Conservation (phyloP, 2,797 vertebrate species). For the Sebastes diaconus region DNA sequence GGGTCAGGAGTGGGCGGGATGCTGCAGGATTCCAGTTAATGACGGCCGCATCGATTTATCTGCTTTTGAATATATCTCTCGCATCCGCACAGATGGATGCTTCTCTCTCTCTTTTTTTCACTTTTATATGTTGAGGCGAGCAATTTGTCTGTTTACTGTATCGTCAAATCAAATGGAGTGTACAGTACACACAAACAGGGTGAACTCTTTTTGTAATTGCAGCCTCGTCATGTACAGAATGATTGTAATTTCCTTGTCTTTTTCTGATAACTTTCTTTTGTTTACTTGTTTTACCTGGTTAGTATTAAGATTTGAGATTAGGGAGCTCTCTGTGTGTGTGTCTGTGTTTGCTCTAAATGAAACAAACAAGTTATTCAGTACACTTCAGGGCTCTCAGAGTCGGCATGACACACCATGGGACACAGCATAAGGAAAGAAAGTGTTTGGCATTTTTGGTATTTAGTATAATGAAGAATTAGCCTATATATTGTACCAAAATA, state of each 20-base stretch:
- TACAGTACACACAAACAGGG: constrained; percentile 51
- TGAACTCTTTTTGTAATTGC: constrained; percentile 60
- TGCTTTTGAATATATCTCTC: constrained; percentile 41
- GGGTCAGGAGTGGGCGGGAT: constrained; percentile 38
- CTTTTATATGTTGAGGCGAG: constrained; percentile 39
- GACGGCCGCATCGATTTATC: constrained; percentile 50
- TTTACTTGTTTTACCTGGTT: constrained; percentile 22
- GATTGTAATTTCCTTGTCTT: constrained; percentile 54
- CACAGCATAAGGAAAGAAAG: neutral
- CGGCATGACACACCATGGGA: neutral
- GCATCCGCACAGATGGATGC: constrained; percentile 25
- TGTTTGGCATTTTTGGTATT: neutral
- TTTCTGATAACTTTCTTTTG: constrained; percentile 17
- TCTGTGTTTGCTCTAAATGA: neutral
- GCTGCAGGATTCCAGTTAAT: constrained; percentile 42
- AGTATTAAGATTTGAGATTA: neutral
- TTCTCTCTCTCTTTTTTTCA: constrained; percentile 20
- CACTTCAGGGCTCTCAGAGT: constrained; percentile 7
- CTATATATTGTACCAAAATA: constrained; percentile 3
- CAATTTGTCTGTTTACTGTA: constrained; percentile 35
- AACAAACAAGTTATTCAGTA: neutral
- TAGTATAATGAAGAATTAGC: neutral
- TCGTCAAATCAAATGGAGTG: constrained; percentile 30
- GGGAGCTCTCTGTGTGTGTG: neutral
- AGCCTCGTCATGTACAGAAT: constrained; percentile 58